Evolutionary conservation across 2,888 invertebrate genomes (phyloP).

Genomic region (Oscheius sp.): DNA sequence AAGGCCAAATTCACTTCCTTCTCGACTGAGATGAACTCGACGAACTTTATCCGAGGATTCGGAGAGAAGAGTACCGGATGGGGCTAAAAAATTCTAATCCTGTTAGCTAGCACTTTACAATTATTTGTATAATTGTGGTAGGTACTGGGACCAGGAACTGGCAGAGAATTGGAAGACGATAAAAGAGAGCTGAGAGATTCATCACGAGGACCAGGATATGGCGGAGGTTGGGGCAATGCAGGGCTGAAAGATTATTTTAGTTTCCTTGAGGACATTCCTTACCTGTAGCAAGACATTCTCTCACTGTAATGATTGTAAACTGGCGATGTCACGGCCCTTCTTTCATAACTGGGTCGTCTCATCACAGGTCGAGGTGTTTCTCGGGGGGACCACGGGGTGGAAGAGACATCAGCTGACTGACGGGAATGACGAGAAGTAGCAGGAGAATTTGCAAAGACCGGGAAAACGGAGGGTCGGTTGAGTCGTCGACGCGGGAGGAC

Average conservation of each 20-base stretch:
- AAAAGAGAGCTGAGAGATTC: slow-evolving; percentile 49
- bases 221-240: slow-evolving; percentile 38
- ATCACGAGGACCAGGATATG: slow-evolving; percentile 44
- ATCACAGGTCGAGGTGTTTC: background rate
- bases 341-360: slow-evolving; percentile 15
- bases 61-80: slow-evolving; percentile 33
- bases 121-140: slow-evolving; percentile 45
- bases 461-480: slow-evolving; percentile 41
- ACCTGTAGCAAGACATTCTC: slow-evolving; percentile 15
- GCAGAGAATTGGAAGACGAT: slow-evolving; percentile 51
- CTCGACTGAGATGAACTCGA: slow-evolving; percentile 41
- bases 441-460: slow-evolving; percentile 38
- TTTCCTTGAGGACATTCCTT: background rate
- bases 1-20: slow-evolving; percentile 39
- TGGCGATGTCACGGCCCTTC: slow-evolving; percentile 18
- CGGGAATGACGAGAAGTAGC: slow-evolving; percentile 20
- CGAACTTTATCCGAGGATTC: slow-evolving; percentile 29
- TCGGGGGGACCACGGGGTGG: slow-evolving; percentile 19
- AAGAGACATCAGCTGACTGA: slow-evolving; percentile 26
- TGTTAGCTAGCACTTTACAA: slow-evolving; percentile 35
- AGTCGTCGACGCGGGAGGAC: slow-evolving; percentile 16
- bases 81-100: slow-evolving; percentile 33
- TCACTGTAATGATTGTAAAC: slow-evolving; percentile 7
- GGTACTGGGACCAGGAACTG: slow-evolving; percentile 41
- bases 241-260: slow-evolving; percentile 3